A percentile compares a stretch with the other conserved stretches of the same genome.
Conservation (phyloP, 2,113 vertebrate genomes). For the Tricholaema leucomelas region DNA sequence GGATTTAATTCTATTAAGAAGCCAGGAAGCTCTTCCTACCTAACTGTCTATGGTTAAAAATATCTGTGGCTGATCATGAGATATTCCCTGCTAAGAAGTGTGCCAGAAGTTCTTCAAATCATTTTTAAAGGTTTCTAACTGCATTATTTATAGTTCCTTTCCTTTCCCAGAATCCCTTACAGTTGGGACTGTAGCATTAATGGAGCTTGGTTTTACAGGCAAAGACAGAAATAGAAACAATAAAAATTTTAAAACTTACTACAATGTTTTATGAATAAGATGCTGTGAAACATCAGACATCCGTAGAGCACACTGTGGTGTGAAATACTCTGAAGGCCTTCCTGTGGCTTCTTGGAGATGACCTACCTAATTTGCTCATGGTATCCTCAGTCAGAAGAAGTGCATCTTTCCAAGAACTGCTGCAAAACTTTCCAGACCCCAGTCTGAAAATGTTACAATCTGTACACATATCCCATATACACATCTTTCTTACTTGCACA, state of each 20-base stretch:
- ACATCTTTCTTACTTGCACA: not conserved
- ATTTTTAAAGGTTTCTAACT: conserved; percentile 17
- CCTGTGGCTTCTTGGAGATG: not conserved
- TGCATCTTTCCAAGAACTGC: not conserved
- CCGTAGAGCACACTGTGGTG: not conserved
- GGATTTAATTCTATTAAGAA: not conserved
- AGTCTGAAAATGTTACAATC: not conserved
- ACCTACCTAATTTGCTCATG: conserved; percentile 20
- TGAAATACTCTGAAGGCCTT: not conserved
- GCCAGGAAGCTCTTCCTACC: not conserved
- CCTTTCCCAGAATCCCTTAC: conserved; percentile 7
- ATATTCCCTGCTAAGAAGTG: not conserved
- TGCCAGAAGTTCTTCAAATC: not conserved
- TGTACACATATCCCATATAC: not conserved
- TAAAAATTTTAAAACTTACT: conserved; percentile 56
- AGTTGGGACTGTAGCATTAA: conserved; percentile 16
- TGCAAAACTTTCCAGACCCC: not conserved
- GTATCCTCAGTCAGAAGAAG: not conserved
- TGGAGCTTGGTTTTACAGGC: conserved; percentile 5
- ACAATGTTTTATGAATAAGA: conserved; percentile 19
- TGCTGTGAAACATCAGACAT: conserved; percentile 11
- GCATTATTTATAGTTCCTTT: conserved; percentile 18
- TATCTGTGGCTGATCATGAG: not conserved
- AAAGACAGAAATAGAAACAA: conserved; percentile 44
- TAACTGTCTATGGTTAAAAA: not conserved